Percentiles rank a stretch among this genome's conserved stretches.
phyloP scores from a whole-genome alignment of 2,113 vertebrate species.

The Nesospiza acunhae region DNA sequence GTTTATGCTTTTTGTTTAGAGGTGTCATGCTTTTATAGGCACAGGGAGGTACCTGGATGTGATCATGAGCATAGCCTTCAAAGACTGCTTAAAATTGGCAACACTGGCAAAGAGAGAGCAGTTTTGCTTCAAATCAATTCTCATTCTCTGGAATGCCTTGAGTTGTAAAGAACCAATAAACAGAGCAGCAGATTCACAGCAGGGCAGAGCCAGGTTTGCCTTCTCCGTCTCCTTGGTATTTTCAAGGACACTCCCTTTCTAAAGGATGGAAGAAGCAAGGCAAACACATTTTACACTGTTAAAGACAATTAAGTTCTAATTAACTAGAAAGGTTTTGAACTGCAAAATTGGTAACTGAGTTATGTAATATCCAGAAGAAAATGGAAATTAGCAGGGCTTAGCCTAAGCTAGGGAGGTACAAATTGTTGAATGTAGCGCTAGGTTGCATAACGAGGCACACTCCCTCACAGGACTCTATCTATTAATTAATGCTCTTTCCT shows the following conservation, averaged over 20 bases:
- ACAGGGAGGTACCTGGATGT: background rate
- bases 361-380: background rate
- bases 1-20: background rate
- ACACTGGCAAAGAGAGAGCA: background rate
- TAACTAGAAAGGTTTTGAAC: background rate
- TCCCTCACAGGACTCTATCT: background rate
- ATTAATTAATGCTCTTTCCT: background rate
- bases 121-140: background rate
- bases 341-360: background rate
- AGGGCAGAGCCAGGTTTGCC: background rate
- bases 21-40: background rate
- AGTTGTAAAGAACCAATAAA: background rate
- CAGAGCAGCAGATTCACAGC: background rate
- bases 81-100: background rate
- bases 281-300: background rate
- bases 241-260: background rate
- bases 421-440: background rate
- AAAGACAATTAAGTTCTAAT: background rate
- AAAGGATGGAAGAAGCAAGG: background rate
- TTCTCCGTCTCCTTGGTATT: background rate
- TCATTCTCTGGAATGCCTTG: background rate
- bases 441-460: background rate
- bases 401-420: background rate
- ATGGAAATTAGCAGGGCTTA: background rate
- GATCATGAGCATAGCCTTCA: background rate